Percentiles rank a stretch among this genome's conserved stretches.
phyloP scores from a whole-genome alignment of 2,888 invertebrate genomes.

The Sphaeridia pumilis region DNA sequence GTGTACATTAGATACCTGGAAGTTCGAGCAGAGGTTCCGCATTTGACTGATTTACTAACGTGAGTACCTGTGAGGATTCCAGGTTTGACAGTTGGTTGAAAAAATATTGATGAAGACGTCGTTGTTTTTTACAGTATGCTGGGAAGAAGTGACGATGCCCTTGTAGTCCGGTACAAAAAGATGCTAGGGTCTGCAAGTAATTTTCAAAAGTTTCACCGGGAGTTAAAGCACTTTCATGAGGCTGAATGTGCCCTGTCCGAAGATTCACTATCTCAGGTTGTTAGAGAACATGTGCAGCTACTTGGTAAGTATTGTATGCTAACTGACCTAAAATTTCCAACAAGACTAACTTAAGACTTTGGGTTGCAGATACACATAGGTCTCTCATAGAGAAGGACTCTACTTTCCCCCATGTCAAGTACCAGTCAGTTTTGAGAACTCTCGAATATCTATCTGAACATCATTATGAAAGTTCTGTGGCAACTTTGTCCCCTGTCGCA shows the following conservation, averaged over 20 bases:
- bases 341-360: too few relatives aligned
- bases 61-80: constrained; percentile 40
- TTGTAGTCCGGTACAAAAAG: constrained; percentile 38
- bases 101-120: not conserved
- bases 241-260: constrained; percentile 33
- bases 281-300: constrained; percentile 28
- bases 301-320: constrained; percentile 12
- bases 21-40: constrained; percentile 52
- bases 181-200: constrained; percentile 28
- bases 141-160: constrained; percentile 54
- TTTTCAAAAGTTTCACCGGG: constrained; percentile 27
- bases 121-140: constrained; percentile 48
- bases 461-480: constrained; percentile 22
- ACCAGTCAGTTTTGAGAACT: constrained; percentile 30
- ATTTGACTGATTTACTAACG: constrained; percentile 62
- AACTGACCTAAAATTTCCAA: too few relatives aligned
- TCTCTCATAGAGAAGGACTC: constrained; percentile 30
- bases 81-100: not conserved
- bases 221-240: constrained; percentile 31
- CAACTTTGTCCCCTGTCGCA: constrained; percentile 19
- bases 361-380: constrained; percentile 23
- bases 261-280: constrained; percentile 25
- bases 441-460: constrained; percentile 27
- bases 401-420: constrained; percentile 19
- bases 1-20: constrained; percentile 65